Base-by-base conservation (phyloP, 2,797 vertebrate genomes). In the Sebastes oblongus region DNA sequence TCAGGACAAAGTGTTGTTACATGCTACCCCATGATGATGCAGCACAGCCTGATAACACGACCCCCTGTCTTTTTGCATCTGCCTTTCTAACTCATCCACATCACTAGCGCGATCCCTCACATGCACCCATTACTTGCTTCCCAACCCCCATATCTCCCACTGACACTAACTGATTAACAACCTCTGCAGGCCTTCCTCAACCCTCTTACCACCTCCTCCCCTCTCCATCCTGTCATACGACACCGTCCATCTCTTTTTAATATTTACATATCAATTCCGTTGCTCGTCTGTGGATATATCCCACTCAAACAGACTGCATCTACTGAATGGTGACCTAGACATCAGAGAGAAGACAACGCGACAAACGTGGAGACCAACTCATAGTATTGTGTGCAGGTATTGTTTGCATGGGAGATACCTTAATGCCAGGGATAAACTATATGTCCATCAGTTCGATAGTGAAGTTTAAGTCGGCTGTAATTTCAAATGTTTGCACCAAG, bases 111-210 rank as follows among this genome's bases (percentile, higher is more conserved):
- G 29, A 67, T 61, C 60, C 52, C 25, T 81, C 86, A 82, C 60
- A 83, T 25, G 66, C 36, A 52, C 85, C 81, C 72, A 78, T 88
- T 83, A 85, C 84, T 83, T 84, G 60, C 61, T 8, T 78, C 83
- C 76, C 78, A 50, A 50, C 72, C 85, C 74, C 86, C 76, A 72
- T 68, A 29, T 68, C 84, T 66, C 83, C 75, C 32, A 32, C 82
- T 87, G 88, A 89, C 90, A 87, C 74, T 71, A 69, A 77, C 78
- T 87, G 88, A 93, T 91, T 87, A 87, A 86, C 66, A 75, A 59
- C 62, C 66, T 76, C 75, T 74, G 74, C 78, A 6, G 61, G 73
- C 50, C 52, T 24, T 67, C 56, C 36, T 74, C 86, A 72, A 72
- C 30, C 36, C 3, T 58, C 65, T 61, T 34, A 39, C 36, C 66